These are phyloP conservation scores for Pocillopora grandis DNA, from an alignment of 92 coral and sea anemone species.

Conservation along the genomic window DNA sequence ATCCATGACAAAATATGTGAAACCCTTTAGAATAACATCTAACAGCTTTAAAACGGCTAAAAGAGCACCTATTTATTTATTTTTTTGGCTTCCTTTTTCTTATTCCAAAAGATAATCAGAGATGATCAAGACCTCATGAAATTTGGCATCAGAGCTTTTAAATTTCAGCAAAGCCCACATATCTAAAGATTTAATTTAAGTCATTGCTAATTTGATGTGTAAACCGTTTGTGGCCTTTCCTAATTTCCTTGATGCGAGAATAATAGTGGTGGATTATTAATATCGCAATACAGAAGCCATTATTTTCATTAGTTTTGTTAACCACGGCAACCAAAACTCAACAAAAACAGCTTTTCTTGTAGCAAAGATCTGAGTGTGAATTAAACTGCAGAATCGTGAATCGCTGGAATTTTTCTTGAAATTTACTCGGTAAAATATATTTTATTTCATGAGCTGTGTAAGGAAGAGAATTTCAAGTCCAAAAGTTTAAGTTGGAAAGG, in stretches of 20 bases:
- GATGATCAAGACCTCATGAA: too few relatives aligned
- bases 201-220: neutral
- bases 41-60: neutral
- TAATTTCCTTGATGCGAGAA: constrained; percentile 14
- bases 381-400: too few relatives aligned
- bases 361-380: neutral
- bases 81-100: too few relatives aligned
- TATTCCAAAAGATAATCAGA: too few relatives aligned
- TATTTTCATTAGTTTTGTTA: neutral
- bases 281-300: neutral
- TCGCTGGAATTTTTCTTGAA: too few relatives aligned
- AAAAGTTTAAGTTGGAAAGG: too few relatives aligned
- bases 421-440: neutral
- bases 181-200: constrained; percentile 2
- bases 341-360: neutral
- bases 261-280: neutral
- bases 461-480: too few relatives aligned
- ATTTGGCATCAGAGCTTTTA: too few relatives aligned
- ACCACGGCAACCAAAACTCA: neutral
- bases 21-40: neutral
- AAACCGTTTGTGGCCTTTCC: neutral
- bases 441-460: neutral
- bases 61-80: neutral
- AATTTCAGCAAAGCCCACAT: neutral
- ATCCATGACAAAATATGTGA: neutral